Conservation (phyloP, 2,797 vertebrate species). For the Synaphobranchus kaupii region DNA sequence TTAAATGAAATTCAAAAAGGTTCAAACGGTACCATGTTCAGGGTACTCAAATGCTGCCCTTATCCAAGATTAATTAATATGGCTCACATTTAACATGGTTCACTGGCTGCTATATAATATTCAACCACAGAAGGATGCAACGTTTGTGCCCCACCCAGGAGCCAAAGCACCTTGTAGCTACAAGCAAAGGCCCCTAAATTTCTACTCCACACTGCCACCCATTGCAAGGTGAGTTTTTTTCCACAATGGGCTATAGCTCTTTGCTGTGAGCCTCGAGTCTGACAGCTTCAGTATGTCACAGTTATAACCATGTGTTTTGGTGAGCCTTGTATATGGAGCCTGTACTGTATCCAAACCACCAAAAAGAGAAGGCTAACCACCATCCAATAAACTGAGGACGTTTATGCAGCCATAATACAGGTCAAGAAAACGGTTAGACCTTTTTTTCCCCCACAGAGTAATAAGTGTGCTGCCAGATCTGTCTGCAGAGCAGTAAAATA, state of each 20-base stretch:
- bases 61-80: background rate
- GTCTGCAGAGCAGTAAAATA: background rate
- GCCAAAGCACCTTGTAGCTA: background rate
- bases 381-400: background rate
- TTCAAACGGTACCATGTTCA: background rate
- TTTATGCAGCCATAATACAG: background rate
- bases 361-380: conserved; percentile 10
- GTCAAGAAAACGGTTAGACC: background rate
- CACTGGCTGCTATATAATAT: background rate
- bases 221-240: background rate
- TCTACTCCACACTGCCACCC: background rate
- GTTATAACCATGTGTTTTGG: background rate
- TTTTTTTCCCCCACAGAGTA: background rate
- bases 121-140: background rate
- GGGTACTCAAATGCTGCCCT: background rate
- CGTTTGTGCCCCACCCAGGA: background rate
- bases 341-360: background rate
- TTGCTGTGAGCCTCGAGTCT: background rate
- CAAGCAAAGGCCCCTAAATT: background rate
- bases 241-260: background rate
- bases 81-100: background rate
- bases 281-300: background rate
- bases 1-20: background rate
- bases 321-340: background rate
- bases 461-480: conserved; percentile 3